Conservation (phyloP, 2,888 invertebrate species). For the Leptothorax acervorum region DNA sequence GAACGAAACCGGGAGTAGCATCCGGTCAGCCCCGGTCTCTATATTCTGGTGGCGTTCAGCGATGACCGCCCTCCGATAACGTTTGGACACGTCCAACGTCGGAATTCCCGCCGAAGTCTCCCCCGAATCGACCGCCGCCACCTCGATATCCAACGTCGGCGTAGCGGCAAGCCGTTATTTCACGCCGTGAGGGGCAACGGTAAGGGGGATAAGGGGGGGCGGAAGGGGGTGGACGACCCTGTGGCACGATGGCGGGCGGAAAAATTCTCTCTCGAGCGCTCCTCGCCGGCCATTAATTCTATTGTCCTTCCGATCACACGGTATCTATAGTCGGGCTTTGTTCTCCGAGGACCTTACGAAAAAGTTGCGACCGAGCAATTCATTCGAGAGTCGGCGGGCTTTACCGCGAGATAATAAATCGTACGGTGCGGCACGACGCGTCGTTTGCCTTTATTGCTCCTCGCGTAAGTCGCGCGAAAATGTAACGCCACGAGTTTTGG, state of each 20-base stretch:
- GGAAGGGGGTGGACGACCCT: background rate
- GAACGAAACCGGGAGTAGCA: conserved; percentile 37
- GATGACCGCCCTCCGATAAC: conserved; percentile 71
- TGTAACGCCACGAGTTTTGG: conserved; percentile 42
- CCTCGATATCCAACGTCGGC: conserved; percentile 54
- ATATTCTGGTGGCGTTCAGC: conserved; percentile 67
- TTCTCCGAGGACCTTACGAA: conserved; percentile 71
- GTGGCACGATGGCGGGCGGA: conserved; percentile 57
- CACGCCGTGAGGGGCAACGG: conserved; percentile 41
- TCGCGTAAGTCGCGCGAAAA: conserved; percentile 54
- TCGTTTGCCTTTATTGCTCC: conserved; percentile 58
- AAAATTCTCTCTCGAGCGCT: conserved; percentile 67
- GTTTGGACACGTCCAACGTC: conserved; percentile 71
- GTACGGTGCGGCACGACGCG: conserved; percentile 42
- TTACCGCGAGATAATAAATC: conserved; percentile 69
- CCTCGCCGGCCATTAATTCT: conserved; percentile 72
- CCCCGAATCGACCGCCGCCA: conserved; percentile 27
- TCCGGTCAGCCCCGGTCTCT: conserved; percentile 48
- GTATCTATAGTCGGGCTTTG: conserved; percentile 73
- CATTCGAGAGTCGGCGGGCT: conserved; percentile 70
- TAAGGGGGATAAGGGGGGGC: background rate
- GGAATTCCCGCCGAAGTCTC: conserved; percentile 68
- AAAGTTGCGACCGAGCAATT: conserved; percentile 72
- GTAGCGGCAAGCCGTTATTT: conserved; percentile 63
- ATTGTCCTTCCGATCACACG: conserved; percentile 74